phyloP scores from a whole-genome alignment of 2,113 vertebrate species.

The Asarcornis scutulata region DNA sequence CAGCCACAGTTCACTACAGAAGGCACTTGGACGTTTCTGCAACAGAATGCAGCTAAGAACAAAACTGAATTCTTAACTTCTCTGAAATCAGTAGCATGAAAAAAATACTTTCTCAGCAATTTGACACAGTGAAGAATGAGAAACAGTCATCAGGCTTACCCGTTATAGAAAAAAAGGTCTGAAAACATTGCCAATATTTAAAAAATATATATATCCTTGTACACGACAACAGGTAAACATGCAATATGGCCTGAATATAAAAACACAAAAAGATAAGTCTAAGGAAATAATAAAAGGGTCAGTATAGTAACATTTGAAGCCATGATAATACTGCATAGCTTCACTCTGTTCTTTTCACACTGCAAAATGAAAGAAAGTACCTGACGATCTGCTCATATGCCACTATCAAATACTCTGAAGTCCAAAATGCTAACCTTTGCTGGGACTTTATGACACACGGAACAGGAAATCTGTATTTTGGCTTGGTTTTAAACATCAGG shows the following conservation, averaged over 20 bases:
- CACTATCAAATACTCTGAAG: neutral
- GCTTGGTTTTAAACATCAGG: neutral
- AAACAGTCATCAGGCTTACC: neutral
- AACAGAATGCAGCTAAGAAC: neutral
- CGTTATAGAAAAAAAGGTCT: neutral
- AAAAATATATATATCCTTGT: neutral
- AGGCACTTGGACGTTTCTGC: neutral
- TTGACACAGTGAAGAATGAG: neutral
- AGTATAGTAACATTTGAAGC: neutral
- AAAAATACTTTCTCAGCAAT: neutral
- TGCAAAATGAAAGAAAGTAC: neutral
- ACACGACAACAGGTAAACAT: neutral
- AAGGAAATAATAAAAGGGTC: neutral
- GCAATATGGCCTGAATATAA: neutral
- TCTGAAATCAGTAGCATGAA: neutral
- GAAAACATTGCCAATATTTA: neutral
- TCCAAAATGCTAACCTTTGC: neutral
- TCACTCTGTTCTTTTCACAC: neutral
- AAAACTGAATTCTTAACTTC: conserved; percentile 12
- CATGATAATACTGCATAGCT: neutral
- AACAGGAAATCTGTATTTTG: neutral
- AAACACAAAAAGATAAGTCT: neutral
- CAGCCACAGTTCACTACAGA: neutral
- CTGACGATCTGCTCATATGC: neutral
- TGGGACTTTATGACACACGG: neutral